Evolutionary conservation across 2,113 vertebrate species (phyloP), one percentile per base, ranked within the genome.

Genomic region (Coregonus clupeaformis): DNA sequence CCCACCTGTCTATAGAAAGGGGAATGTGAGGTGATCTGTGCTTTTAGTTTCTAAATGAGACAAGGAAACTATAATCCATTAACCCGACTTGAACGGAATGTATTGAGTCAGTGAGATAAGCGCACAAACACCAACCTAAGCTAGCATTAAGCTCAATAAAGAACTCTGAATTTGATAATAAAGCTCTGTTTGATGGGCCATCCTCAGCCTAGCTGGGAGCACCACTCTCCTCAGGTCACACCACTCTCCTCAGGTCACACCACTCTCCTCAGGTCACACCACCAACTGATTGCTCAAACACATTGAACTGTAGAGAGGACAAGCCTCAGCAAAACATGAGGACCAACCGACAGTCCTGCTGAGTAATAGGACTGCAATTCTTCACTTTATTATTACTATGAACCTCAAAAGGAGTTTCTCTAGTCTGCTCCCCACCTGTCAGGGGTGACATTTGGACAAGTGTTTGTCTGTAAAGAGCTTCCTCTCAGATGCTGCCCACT

Each of bases 381-480:
- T n/a, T 62, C 22, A 62, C 63, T 65, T 80, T 84, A 74, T 85
- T 80, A 77, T 81, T 71, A 45, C 63, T 73, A 69, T 36, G 78
- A 77, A 81, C 78, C 78, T 80, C 52, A 72, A 79, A 30, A 49
- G 68, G 63, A 25, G 59, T 24, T 71, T 75, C 64, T 69, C 68
- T 13, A 69, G 25, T 81, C 77, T 82, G 80, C 77, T 84, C 73
- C 68, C 82, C 87, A 89, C 80, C 79, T 87, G 86, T 83, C 75
- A 74, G 24, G 68, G 83, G 76, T 84, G 85, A 86, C 80, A 77
- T 89, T 85, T 84, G 59, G 85, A 86, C 76, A 84, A 85, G 77
- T 83, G 84, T 86, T 84, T 0, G 83, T 86, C 80, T 68, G 72
- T 73, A 80, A 76, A 85, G 77, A 80, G 79, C 78, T 86, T 83